phyloP scores from a whole-genome alignment of 2,888 invertebrate genomes.

The Athalia circularis region DNA sequence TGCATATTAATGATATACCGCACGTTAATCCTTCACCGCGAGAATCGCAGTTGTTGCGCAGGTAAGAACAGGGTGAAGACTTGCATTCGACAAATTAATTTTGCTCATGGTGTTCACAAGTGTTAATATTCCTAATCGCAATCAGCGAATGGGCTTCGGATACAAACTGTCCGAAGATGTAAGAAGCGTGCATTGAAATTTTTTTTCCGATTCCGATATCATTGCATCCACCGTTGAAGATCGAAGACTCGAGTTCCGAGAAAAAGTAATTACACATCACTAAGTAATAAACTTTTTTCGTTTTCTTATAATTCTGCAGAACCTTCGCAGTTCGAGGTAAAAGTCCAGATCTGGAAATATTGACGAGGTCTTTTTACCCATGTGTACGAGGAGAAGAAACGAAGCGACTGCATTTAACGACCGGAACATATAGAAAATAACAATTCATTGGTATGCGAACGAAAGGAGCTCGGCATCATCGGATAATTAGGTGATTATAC shows the following conservation, averaged over 20 bases:
- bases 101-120: background rate
- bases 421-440: too few relatives aligned
- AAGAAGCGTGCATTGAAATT: background rate
- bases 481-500: too few relatives aligned
- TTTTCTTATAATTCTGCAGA: background rate
- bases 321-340: background rate
- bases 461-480: too few relatives aligned
- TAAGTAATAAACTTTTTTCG: background rate
- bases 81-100: background rate
- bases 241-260: background rate
- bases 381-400: too few relatives aligned
- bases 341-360: background rate
- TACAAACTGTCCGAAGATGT: background rate
- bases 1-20: constrained; percentile 17
- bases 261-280: background rate
- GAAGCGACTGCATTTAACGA: too few relatives aligned
- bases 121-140: background rate
- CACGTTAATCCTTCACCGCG: background rate
- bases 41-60: background rate
- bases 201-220: constrained; percentile 1
- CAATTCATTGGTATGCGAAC: too few relatives aligned
- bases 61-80: background rate
- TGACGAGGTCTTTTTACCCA: too few relatives aligned
- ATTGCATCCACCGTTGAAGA: background rate
- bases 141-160: too few relatives aligned